Evolutionary conservation across 2,888 invertebrate species (phyloP), one percentile per base, ranked within the genome.

Genomic region (Caenorhabditis plicata): DNA sequence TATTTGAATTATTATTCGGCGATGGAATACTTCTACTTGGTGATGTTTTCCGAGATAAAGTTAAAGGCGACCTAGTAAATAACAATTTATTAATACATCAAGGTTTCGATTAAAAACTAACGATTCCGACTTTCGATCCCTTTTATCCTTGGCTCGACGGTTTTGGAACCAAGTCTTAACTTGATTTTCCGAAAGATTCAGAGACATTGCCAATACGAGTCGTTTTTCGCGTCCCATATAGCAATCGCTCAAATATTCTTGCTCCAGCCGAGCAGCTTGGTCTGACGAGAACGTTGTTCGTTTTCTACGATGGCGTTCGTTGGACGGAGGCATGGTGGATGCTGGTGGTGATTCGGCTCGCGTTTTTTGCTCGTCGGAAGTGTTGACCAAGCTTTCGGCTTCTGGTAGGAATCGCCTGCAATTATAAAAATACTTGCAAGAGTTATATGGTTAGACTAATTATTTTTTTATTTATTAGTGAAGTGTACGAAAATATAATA

Each of bases 151-250:
- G 7, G 70, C 70, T 19, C 70, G 45, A 29, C 72, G 36, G 51
- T 72, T 72, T 54, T 72, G 72, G 43, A 70, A 72, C 72, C 72
- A 72, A n/a, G 72, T 72, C 44, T 72, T 72, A 41, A 72, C 66
- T 42, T 72, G 72, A 49, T 66, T 66, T 49, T 72, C 72, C 13
- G 68, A 62, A 4, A 72, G 51, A 26, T 39, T 47, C 25, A 72
- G 45, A 7, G 58, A 47, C n/a, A 58, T 55, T 7, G 72, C 72
- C n/a, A 72, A 52, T 5, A 49, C 27, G n/a, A 60, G 49, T 13
- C 72, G 64, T 26, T 70, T 64, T n/a, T 58, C 54, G 17, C 72
- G 53, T 31, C 66, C 66, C 72, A 72, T 72, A 52, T 72, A 72
- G 32, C 66, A 63, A 48, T 72, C 72, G 36, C 35, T 40, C 4